phyloP scores from a whole-genome alignment of 2,888 invertebrate genomes.

The Brachypalpus laphriformis region DNA sequence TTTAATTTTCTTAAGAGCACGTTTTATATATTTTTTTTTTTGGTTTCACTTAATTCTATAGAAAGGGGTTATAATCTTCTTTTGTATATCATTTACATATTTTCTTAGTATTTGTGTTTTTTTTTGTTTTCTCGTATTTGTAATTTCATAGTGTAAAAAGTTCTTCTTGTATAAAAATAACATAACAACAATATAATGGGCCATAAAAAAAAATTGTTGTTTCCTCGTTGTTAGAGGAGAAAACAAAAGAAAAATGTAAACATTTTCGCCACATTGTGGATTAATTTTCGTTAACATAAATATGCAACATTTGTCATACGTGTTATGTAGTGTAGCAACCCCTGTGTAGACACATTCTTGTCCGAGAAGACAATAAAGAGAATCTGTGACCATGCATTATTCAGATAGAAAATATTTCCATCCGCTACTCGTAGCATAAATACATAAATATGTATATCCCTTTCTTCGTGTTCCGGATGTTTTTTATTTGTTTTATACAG shows the following conservation, averaged over 20 bases:
- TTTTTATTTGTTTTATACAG: slow-evolving; percentile 34
- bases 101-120: slow-evolving; percentile 20
- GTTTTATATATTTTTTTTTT: slow-evolving; percentile 28
- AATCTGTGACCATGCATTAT: slow-evolving; percentile 61
- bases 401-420: slow-evolving; percentile 59
- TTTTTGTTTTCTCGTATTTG: slow-evolving; percentile 16
- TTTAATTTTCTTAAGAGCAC: slow-evolving; percentile 63
- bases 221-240: not conserved
- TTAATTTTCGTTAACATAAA: slow-evolving; percentile 51
- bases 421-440: slow-evolving; percentile 29
- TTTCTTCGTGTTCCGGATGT: slow-evolving; percentile 21
- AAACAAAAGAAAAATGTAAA: slow-evolving; percentile 32
- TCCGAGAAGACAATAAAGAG: slow-evolving; percentile 56
- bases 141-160: slow-evolving; percentile 59
- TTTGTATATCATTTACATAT: slow-evolving; percentile 38
- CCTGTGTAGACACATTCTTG: slow-evolving; percentile 21
- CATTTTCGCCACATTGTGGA: slow-evolving; percentile 48
- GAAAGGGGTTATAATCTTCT: slow-evolving; percentile 1
- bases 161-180: slow-evolving; percentile 63
- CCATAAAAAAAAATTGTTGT: slow-evolving; percentile 27
- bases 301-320: slow-evolving; percentile 52
- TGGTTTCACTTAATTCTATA: slow-evolving; percentile 38
- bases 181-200: slow-evolving; percentile 67
- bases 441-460: not conserved
- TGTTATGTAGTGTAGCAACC: slow-evolving; percentile 11